A percentile compares a stretch with the other conserved stretches of the same genome.
phyloP scores from a whole-genome alignment of 1,140 invertebrate species.

The Schlechtendalia chinensis region DNA sequence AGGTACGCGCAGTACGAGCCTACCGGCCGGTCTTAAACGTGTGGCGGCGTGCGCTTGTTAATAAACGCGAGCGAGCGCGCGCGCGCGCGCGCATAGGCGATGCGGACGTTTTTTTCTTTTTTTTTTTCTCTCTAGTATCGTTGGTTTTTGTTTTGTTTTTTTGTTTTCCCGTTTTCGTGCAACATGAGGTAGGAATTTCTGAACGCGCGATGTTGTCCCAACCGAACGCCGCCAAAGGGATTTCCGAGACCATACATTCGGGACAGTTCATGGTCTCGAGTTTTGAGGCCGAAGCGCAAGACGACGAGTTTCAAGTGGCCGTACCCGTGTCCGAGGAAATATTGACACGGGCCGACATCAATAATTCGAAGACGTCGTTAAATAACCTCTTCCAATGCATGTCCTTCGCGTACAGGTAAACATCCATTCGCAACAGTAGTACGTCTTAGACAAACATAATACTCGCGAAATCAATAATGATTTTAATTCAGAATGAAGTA shows the following conservation, averaged over 20 bases:
- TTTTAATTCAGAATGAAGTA: too few relatives aligned
- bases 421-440: conserved; percentile 15
- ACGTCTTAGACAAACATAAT: too few relatives aligned
- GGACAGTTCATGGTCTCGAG: conserved; percentile 98
- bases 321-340: conserved; percentile 73
- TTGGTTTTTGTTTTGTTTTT: background rate
- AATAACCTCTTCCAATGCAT: conserved; percentile 95
- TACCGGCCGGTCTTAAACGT: background rate
- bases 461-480: too few relatives aligned
- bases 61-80: background rate
- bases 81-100: background rate
- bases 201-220: background rate
- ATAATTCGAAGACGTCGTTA: conserved; percentile 83
- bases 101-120: background rate
- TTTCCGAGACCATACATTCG: conserved; percentile 75
- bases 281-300: conserved; percentile 88
- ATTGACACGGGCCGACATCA: conserved; percentile 53
- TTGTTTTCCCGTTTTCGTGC: background rate
- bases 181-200: background rate
- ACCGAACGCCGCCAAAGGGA: conserved; percentile 60
- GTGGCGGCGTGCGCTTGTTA: background rate
- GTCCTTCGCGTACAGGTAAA: conserved; percentile 93
- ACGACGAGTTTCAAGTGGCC: conserved; percentile 79
- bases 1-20: background rate
- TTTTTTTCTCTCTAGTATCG: too few relatives aligned